Base-by-base conservation (phyloP, 2,888 invertebrate genomes). In the Tanypteryx hageni region DNA sequence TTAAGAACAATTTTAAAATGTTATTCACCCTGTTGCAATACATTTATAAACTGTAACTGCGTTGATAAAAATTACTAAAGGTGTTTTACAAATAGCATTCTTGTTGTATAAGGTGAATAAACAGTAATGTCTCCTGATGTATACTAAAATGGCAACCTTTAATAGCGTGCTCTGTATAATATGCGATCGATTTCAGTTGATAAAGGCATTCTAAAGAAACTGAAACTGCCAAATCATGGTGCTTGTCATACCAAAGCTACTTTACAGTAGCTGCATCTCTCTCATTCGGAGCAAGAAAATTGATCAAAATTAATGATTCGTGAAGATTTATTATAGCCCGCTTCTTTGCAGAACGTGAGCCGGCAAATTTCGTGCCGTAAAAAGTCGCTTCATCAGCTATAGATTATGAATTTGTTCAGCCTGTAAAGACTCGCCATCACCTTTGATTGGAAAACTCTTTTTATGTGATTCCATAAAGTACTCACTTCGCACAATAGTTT, bases 271-370 rank as follows among this genome's bases (percentile, higher is more conserved):
- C 76, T 76, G 76, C 76, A 18, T 76, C 76, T 76, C 27, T 76
- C 22, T 76, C 76, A 44, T 44, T 76, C 76, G 27, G 22, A 76
- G 76, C 76, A 76, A 76, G 76, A 76, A 76, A 76, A 76, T 76
- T 76, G 76, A 76, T 76, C 76, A 27, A 76, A 76, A 76, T 76
- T 76, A 76, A 76, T 76, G 76, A 76, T 76, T 27, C 76, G 13
- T 27, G 76, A 76, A 76, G 22, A 22, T 76, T 76, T 76, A 22
- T 27, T 27, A 27, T 27, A 22, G 27, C 13, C 22, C 22, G 76
- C 76, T 76, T 27, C 27, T 76, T 18, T 18, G 27, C 27, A 76
- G 76, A 76, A 27, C 76, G 27, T 76, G 76, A 76, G 22, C 76
- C 22, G 27, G 76, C 76, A 18, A 76, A 76, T 76, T 76, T 22